Percentiles rank a stretch among this genome's conserved stretches.
Evolutionary conservation across 1,140 invertebrate genomes (phyloP).

Genomic region (Eriosoma lanigerum): DNA sequence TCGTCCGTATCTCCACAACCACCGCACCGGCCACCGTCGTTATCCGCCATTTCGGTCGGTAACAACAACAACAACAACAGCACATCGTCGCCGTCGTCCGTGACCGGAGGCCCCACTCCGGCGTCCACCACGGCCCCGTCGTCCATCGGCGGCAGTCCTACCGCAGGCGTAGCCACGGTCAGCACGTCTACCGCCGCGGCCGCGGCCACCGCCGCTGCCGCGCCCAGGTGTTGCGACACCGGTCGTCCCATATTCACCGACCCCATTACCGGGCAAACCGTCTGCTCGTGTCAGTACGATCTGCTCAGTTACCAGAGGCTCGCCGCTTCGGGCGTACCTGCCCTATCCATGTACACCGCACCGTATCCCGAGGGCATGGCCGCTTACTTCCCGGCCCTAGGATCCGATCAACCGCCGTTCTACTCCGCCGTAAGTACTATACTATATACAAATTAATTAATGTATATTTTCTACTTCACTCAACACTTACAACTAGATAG

Average conservation of each 20-base stretch:
- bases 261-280: slow-evolving; percentile 85
- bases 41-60: too few relatives aligned
- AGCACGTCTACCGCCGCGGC: slow-evolving; percentile 22
- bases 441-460: too few relatives aligned
- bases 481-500: too few relatives aligned
- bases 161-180: slow-evolving; percentile 19
- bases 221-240: slow-evolving; percentile 90
- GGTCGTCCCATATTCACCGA: slow-evolving; percentile 88
- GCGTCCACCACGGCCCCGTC: slow-evolving; percentile 15
- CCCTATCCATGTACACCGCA: slow-evolving; percentile 74
- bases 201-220: slow-evolving; percentile 54
- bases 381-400: slow-evolving; percentile 77
- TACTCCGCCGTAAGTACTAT: slow-evolving; percentile 76
- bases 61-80: not conserved
- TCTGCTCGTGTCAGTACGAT: slow-evolving; percentile 85
- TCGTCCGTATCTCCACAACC: slow-evolving; percentile 29
- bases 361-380: slow-evolving; percentile 69
- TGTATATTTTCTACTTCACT: too few relatives aligned
- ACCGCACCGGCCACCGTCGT: not conserved
- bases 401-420: slow-evolving; percentile 78
- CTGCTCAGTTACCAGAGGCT: slow-evolving; percentile 61
- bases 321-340: slow-evolving; percentile 67
- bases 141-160: slow-evolving; percentile 10
- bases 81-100: not conserved
- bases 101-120: not conserved